A percentile compares a stretch with the other conserved stretches of the same genome.
Evolutionary conservation across 92 coral and sea anemone species (phyloP).

Genomic region (Anthopleura xanthogrammica): DNA sequence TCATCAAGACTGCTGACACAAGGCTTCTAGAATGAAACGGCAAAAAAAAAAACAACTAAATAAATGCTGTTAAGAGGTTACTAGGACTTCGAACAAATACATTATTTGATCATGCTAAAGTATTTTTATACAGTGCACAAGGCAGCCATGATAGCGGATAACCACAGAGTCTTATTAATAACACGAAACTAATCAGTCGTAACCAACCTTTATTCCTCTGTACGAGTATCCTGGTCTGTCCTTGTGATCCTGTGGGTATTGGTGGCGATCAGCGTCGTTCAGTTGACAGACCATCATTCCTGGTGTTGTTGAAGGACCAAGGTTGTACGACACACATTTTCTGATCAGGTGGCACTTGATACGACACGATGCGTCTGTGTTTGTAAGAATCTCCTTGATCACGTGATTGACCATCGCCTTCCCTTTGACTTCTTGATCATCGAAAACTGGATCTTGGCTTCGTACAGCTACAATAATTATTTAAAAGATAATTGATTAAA

Average conservation of each 20-base stretch:
- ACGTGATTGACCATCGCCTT: constrained; percentile 1
- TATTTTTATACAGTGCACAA: too few relatives aligned
- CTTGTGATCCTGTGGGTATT: not conserved
- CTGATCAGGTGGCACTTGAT: not conserved
- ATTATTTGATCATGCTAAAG: too few relatives aligned
- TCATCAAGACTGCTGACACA: not conserved
- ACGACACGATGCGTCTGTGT: not conserved
- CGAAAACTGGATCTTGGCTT: too few relatives aligned
- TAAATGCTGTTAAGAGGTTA: too few relatives aligned
- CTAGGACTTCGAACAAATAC: too few relatives aligned
- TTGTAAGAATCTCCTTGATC: not conserved
- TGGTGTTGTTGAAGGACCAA: not conserved
- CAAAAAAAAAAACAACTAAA: too few relatives aligned
- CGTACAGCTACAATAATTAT: too few relatives aligned
- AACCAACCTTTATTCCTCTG: not conserved
- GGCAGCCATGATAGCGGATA: too few relatives aligned
- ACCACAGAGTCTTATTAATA: not conserved
- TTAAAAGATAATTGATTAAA: too few relatives aligned
- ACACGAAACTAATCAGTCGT: too few relatives aligned
- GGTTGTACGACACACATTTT: constrained; percentile 4
- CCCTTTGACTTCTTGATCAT: too few relatives aligned
- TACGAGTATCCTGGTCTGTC: constrained; percentile 1
- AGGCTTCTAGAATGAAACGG: not conserved
- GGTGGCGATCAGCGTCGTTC: constrained; percentile 15
- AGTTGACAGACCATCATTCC: constrained; percentile 8